These are phyloP conservation scores for Leucophenga montana DNA, from an alignment of 2,888 invertebrate genomes.

Conservation along the genomic window DNA sequence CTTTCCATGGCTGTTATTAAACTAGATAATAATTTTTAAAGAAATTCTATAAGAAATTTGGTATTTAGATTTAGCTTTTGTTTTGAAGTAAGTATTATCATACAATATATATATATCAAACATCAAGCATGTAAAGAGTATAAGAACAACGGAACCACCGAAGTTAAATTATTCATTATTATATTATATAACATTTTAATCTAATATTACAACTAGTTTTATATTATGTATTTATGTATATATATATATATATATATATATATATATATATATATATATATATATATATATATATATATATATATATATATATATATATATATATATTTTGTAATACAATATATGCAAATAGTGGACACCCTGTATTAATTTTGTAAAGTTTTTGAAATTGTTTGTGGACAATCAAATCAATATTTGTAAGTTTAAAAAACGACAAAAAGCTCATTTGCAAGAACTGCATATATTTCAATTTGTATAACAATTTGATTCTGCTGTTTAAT, in stretches of 20 bases:
- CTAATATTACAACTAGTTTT: not conserved
- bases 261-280: not conserved
- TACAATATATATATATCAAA: no score
- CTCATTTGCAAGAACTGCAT: no score
- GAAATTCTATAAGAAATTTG: no score
- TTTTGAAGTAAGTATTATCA: no score
- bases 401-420: not conserved
- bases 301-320: not conserved
- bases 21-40: no score
- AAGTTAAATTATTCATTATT: not conserved
- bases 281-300: not conserved
- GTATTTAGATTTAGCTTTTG: no score
- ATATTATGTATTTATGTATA: no score
- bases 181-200: not conserved
- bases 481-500: no score
- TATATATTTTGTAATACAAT: conserved; percentile 9
- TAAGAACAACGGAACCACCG: not conserved
- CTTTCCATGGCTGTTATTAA: no score
- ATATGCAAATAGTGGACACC: not conserved
- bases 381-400: conserved; percentile 26
- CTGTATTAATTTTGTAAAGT: conserved; percentile 38
- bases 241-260: conserved; percentile 1
- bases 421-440: no score
- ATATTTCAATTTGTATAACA: no score
- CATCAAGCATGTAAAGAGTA: not conserved